phyloP scores from a whole-genome alignment of 1,140 invertebrate genomes.

The Yoshiicerus persimilis region DNA sequence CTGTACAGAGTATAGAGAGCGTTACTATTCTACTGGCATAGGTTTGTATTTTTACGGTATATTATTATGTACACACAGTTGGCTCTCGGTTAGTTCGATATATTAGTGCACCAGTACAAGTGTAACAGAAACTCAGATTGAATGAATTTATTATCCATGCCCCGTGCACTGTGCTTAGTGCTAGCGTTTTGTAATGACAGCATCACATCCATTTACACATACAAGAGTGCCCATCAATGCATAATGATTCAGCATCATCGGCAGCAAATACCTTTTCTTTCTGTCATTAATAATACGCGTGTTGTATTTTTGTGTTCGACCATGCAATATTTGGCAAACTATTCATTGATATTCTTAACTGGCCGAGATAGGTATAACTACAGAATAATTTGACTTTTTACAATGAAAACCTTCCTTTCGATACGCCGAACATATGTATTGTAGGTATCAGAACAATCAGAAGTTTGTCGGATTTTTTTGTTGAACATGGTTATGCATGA shows the following conservation, averaged over 20 bases:
- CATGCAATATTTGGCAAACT: not conserved
- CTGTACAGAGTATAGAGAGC: no score
- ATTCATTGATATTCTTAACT: no score
- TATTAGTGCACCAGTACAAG: not conserved
- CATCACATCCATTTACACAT: constrained; percentile 5
- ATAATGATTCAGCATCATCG: not conserved
- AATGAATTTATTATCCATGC: not conserved
- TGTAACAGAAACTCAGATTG: not conserved
- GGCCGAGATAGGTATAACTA: no score
- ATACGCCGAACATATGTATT: no score
- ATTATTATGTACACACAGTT: not conserved
- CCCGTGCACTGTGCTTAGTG: not conserved
- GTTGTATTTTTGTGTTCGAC: no score
- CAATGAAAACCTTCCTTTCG: no score
- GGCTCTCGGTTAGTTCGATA: not conserved
- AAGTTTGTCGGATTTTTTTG: no score
- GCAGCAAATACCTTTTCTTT: not conserved
- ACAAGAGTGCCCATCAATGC: not conserved
- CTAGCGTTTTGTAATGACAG: not conserved
- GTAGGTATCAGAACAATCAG: no score
- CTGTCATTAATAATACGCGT: not conserved
- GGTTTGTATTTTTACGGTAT: no score
- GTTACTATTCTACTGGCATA: no score
- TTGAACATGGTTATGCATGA: no score
- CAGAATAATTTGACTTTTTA: no score